A percentile compares a stretch with the other conserved stretches of the same genome.
These are phyloP conservation scores for Tachypleus tridentatus DNA, from an alignment of 1,140 invertebrate genomes.

Conservation along the genomic window DNA sequence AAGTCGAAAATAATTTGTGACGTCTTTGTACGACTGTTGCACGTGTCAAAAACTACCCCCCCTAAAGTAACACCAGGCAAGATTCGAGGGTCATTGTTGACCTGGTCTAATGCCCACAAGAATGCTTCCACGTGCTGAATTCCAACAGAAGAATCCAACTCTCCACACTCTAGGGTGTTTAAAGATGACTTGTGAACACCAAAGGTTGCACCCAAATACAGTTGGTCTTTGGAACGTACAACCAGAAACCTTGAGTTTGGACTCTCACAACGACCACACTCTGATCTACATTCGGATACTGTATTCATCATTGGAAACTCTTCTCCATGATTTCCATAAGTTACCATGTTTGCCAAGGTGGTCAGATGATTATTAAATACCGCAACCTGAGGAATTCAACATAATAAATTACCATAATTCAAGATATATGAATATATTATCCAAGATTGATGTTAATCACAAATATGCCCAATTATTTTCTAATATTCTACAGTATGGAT, in stretches of 20 bases:
- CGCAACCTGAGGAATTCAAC: slow-evolving; percentile 28
- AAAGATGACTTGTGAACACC: slow-evolving; percentile 25
- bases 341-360: slow-evolving; percentile 30
- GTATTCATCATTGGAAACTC: slow-evolving; percentile 21
- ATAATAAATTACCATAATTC: no score
- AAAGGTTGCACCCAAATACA: slow-evolving; percentile 27
- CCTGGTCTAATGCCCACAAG: slow-evolving; percentile 37
- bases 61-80: slow-evolving; percentile 27
- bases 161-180: slow-evolving; percentile 27
- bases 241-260: slow-evolving; percentile 13
- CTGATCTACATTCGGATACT: slow-evolving; percentile 19
- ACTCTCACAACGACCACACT: slow-evolving; percentile 13
- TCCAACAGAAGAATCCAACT: slow-evolving; percentile 13
- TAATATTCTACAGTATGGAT: no score
- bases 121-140: slow-evolving; percentile 38
- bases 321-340: slow-evolving; percentile 30
- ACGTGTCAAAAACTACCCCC: slow-evolving; percentile 30
- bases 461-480: no score
- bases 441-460: no score
- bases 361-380: slow-evolving; percentile 31
- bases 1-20: slow-evolving; percentile 27
- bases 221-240: slow-evolving; percentile 13
- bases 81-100: slow-evolving; percentile 32
- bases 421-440: no score
- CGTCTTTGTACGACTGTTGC: slow-evolving; percentile 24